These are phyloP conservation scores for Papilio polytes DNA, from an alignment of 1,140 invertebrate genomes.

Conservation along the genomic window DNA sequence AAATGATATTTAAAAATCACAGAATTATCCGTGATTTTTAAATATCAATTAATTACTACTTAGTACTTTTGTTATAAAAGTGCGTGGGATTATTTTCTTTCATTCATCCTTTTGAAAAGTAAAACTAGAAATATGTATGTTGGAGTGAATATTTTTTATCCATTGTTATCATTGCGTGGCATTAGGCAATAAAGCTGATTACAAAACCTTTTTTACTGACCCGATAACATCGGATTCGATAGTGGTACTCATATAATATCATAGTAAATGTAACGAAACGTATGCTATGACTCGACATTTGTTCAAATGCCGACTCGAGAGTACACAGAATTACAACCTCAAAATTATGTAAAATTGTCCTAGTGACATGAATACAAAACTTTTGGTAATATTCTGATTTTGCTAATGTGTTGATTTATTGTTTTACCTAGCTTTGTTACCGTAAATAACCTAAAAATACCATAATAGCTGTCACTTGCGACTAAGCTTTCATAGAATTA, in stretches of 20 bases:
- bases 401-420: too few relatives aligned
- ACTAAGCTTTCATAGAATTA: too few relatives aligned
- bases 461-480: too few relatives aligned
- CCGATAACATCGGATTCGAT: conserved; percentile 28
- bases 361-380: too few relatives aligned
- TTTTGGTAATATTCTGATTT: too few relatives aligned
- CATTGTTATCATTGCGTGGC: conserved; percentile 23
- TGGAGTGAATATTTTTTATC: conserved; percentile 9
- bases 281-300: background rate
- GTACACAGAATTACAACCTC: background rate
- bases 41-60: too few relatives aligned
- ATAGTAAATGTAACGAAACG: background rate
- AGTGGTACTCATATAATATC: conserved; percentile 17
- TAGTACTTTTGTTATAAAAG: too few relatives aligned
- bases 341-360: too few relatives aligned
- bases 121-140: background rate
- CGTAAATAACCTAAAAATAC: too few relatives aligned
- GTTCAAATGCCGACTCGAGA: background rate
- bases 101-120: background rate
- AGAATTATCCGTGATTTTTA: too few relatives aligned
- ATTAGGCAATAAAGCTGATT: conserved; percentile 29
- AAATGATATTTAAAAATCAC: too few relatives aligned
- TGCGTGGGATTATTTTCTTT: background rate
- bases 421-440: too few relatives aligned
- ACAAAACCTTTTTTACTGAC: conserved; percentile 28